Evolutionary conservation across 1,140 invertebrate genomes (phyloP), one percentile per base, ranked within the genome.

Genomic region (Drosophila azteca): DNA sequence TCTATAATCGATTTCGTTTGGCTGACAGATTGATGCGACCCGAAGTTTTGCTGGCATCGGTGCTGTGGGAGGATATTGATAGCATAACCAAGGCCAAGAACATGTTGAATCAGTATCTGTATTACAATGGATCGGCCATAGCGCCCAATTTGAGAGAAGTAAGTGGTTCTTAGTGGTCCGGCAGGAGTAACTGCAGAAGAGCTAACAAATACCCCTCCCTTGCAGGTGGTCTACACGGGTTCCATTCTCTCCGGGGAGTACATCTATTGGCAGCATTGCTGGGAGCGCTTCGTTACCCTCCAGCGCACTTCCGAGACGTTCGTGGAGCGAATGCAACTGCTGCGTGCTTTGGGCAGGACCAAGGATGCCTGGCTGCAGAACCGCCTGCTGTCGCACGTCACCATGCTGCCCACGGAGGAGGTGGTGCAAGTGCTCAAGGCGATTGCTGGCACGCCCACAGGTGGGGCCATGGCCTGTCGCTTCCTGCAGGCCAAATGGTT

Each of bases 401-500:
- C 94, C 20, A 93, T 94, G 79, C 93, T 97, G 17, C 93, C 94
- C 77, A 93, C 94, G 1, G 94, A 94, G 81, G 96, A 97, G 90
- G 93, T 96, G 13, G 93, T 94, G 35, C 92, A 93, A 6, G 95
- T 96, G 1, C 93, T 97, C 8, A 92, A 93, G 15, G 93, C 94
- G 6, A 95, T 96, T 6, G 94, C 95, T 1, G 92, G 93, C 6
- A 96, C 96, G 88, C 93, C 94, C 1, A 93, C 95, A 29, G 96
- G 96, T 0, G 93, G 94, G 44, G 92, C 95, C 2, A 92, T 96
- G 44, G 95, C 95, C 4, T 97, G 96, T 94, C 92, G 95, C 57
- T 96, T 96, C 83, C 89, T 97, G 1, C 94, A 95, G 79, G 94
- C 95, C 8, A 95, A 96, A 63, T 97, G 96, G 96, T 91, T 93